Evolutionary conservation across 2,888 invertebrate genomes (phyloP).

Genomic region (Azorinus chamasolen): DNA sequence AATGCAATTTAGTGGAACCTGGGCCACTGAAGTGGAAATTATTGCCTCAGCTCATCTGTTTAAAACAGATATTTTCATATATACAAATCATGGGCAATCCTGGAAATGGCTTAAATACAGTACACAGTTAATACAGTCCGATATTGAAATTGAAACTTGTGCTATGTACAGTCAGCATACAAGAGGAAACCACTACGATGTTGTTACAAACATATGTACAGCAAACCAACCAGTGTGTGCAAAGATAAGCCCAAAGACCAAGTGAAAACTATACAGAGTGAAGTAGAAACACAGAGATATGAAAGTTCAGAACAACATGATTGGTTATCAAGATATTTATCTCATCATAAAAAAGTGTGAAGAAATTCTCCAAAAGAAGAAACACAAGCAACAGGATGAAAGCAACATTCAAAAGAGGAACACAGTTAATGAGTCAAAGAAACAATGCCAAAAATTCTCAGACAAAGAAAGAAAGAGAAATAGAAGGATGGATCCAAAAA

Average conservation of each 20-base stretch:
- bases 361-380: not conserved
- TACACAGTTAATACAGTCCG: conserved; percentile 4
- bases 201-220: conserved; percentile 2
- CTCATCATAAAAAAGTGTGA: no score
- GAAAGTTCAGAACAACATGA: no score
- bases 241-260: not conserved
- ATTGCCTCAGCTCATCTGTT: conserved; percentile 21
- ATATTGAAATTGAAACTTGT: not conserved
- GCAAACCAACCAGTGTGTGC: not conserved
- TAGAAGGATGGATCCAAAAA: no score
- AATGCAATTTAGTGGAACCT: conserved; percentile 15
- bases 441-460: not conserved
- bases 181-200: conserved; percentile 29
- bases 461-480: no score
- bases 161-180: conserved; percentile 22
- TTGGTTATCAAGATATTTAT: no score
- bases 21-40: conserved; percentile 30
- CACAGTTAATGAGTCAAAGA: not conserved
- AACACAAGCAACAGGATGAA: no score
- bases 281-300: no score
- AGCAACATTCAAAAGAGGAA: no score
- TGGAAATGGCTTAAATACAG: conserved; percentile 28
- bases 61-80: conserved; percentile 25
- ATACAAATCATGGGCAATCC: conserved; percentile 55
- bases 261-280: no score